A percentile compares a stretch with the other conserved stretches of the same genome.
phyloP scores from a whole-genome alignment of 2,113 vertebrate genomes.

The Circaetus cinerascens region DNA sequence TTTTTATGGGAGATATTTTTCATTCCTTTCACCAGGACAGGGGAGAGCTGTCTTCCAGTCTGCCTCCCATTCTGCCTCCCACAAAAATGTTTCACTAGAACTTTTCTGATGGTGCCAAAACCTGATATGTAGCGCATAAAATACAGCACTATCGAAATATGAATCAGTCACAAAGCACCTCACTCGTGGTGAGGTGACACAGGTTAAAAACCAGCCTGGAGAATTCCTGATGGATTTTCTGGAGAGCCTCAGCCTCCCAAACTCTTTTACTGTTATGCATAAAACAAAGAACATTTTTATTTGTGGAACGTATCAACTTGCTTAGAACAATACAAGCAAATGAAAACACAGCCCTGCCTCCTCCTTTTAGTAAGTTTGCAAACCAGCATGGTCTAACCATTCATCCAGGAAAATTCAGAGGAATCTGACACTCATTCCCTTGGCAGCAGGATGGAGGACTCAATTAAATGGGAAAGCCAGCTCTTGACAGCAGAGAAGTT shows the following conservation, averaged over 20 bases:
- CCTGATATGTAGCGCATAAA: neutral
- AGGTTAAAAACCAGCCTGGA: neutral
- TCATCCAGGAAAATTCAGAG: neutral
- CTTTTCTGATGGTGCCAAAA: neutral
- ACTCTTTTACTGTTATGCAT: neutral
- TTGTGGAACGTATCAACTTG: neutral
- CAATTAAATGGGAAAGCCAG: neutral
- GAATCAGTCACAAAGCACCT: neutral
- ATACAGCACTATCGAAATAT: neutral
- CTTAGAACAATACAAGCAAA: constrained; percentile 27
- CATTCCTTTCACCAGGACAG: neutral
- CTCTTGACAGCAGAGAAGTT: neutral
- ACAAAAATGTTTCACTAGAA: neutral
- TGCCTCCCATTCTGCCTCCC: neutral
- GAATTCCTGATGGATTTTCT: neutral
- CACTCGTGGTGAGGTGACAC: neutral
- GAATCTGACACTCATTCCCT: constrained; percentile 1
- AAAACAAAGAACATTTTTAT: neutral
- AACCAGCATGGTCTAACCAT: neutral
- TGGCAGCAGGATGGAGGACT: neutral
- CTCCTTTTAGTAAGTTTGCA: constrained; percentile 12
- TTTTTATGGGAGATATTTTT: neutral
- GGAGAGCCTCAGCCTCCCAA: neutral
- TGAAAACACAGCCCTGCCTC: neutral
- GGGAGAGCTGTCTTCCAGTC: neutral